Evolutionary conservation across 2,113 vertebrate genomes (phyloP).

Genomic region (Trinectes maculatus): DNA sequence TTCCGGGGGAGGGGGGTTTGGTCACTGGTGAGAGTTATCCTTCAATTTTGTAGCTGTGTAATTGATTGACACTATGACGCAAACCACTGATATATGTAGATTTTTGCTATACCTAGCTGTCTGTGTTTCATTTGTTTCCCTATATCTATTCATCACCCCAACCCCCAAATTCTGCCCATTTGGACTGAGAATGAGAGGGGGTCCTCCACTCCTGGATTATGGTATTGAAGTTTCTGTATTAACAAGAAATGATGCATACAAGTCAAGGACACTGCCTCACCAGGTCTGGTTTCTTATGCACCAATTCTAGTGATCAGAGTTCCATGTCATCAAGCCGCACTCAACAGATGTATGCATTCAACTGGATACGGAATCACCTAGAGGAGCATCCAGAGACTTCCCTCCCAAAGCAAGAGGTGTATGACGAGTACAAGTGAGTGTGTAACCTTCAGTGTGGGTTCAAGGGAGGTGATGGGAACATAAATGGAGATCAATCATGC

Average conservation of each 20-base stretch:
- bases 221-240: constrained; percentile 81
- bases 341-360: constrained; percentile 98
- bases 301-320: constrained; percentile 89
- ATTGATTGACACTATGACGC: constrained; percentile 52
- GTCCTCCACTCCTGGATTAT: constrained; percentile 81
- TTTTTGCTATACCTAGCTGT: constrained; percentile 79
- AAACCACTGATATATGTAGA: constrained; percentile 67
- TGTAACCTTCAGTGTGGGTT: background rate
- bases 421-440: constrained; percentile 99
- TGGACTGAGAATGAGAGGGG: constrained; percentile 84
- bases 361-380: constrained; percentile 98
- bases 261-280: constrained; percentile 33
- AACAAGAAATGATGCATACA: constrained; percentile 65
- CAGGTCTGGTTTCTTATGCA: constrained; percentile 26
- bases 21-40: constrained; percentile 23
- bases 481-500: background rate
- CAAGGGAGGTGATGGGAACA: background rate
- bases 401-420: constrained; percentile 98
- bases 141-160: constrained; percentile 80
- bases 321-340: constrained; percentile 98
- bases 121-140: constrained; percentile 84
- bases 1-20: constrained; percentile 15
- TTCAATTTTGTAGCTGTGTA: constrained; percentile 12
- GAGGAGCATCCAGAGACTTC: constrained; percentile 99
- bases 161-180: constrained; percentile 79